A percentile compares a stretch with the other conserved stretches of the same genome.
phyloP scores from a whole-genome alignment of 35 echinoderm and acorn worm genomes.

The Anneissia japonica region DNA sequence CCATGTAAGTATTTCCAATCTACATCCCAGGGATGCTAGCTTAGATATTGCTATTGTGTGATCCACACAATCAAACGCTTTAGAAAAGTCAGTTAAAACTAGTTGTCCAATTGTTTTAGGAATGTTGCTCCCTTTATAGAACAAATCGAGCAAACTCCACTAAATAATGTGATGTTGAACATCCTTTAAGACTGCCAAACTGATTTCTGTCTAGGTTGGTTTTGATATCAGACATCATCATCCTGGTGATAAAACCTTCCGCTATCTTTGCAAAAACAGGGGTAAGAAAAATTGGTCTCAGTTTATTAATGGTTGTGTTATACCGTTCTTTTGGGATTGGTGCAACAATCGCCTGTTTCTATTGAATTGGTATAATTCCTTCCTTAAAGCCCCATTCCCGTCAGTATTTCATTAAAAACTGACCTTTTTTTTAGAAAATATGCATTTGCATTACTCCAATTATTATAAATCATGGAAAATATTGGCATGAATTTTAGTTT shows the following conservation, averaged over 20 bases:
- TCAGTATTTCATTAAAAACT: too few relatives aligned
- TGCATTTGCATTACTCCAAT: too few relatives aligned
- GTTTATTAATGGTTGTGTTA: not conserved
- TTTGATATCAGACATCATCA: not conserved
- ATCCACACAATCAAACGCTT: not conserved
- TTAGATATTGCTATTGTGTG: not conserved
- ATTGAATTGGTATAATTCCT: constrained; percentile 6
- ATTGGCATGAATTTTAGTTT: too few relatives aligned
- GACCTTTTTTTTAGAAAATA: too few relatives aligned
- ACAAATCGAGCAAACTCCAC: not conserved
- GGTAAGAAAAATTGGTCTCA: not conserved
- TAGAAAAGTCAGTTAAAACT: not conserved
- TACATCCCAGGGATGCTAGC: not conserved
- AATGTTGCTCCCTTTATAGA: not conserved
- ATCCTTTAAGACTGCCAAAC: not conserved
- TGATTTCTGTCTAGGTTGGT: not conserved
- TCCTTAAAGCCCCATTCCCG: too few relatives aligned
- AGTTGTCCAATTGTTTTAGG: not conserved
- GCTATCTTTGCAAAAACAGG: not conserved
- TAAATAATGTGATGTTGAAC: not conserved
- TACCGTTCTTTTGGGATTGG: constrained; percentile 9
- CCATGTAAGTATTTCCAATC: not conserved
- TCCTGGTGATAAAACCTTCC: not conserved
- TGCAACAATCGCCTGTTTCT: constrained; percentile 5
- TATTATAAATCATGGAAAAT: too few relatives aligned